Conservation (phyloP, 2,113 vertebrate species). For the Trichechus manatus region DNA sequence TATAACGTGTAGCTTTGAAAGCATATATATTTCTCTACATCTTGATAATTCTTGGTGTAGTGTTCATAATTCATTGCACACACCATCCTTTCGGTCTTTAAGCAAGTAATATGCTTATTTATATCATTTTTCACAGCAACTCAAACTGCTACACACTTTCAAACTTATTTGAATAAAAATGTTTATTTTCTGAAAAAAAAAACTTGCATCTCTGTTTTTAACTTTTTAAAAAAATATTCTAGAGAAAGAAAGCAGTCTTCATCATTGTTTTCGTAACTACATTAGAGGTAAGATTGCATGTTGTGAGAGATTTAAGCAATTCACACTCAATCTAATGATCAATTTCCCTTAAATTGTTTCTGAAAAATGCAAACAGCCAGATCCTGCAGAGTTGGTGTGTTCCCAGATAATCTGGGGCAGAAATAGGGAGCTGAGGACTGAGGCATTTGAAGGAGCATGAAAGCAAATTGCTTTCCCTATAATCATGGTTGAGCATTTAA, state of each 20-base stretch:
- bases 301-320: slow-evolving; percentile 6
- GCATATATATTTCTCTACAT: not conserved
- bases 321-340: not conserved
- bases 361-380: not conserved
- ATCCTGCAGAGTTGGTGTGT: not conserved
- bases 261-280: not conserved
- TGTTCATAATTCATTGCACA: not conserved
- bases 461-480: not conserved
- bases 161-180: not conserved
- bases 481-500: not conserved
- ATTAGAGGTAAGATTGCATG: not conserved
- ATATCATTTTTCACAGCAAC: slow-evolving; percentile 25
- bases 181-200: slow-evolving; percentile 3
- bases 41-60: not conserved
- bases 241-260: not conserved
- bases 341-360: slow-evolving; percentile 5
- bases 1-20: not conserved
- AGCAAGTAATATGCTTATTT: not conserved
- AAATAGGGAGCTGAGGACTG: not conserved
- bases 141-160: not conserved
- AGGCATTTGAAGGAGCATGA: not conserved
- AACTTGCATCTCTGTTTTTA: not conserved
- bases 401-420: not conserved
- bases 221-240: not conserved
- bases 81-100: not conserved